These are phyloP conservation scores for Onthophagus taurus DNA, from an alignment of 1,140 invertebrate genomes.

Conservation along the genomic window DNA sequence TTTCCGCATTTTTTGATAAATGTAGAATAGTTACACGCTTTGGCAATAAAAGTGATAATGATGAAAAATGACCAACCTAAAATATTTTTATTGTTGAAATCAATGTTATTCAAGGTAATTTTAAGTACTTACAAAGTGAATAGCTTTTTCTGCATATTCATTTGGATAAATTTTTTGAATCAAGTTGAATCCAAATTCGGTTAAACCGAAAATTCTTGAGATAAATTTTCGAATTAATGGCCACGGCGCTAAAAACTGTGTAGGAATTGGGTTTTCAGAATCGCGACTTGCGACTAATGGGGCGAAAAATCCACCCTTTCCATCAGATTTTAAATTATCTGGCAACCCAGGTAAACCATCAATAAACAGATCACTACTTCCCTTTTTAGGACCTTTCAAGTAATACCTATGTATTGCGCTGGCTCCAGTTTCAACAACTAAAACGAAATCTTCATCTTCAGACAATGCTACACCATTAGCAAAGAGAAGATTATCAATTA, in stretches of 20 bases:
- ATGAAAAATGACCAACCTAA: constrained; percentile 44
- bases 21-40: constrained; percentile 45
- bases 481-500: constrained; percentile 63
- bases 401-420: constrained; percentile 57
- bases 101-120: constrained; percentile 1
- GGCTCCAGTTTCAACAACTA: constrained; percentile 55
- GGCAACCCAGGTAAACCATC: constrained; percentile 69
- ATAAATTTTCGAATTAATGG: constrained; percentile 53
- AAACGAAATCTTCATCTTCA: constrained; percentile 60
- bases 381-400: constrained; percentile 61
- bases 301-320: constrained; percentile 57
- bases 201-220: constrained; percentile 41
- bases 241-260: constrained; percentile 43
- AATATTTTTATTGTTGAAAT: constrained; percentile 21
- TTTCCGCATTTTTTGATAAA: constrained; percentile 55
- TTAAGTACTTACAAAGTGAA: constrained; percentile 45
- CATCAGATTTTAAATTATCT: constrained; percentile 66
- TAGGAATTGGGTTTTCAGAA: constrained; percentile 40
- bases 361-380: constrained; percentile 62
- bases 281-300: constrained; percentile 45
- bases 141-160: constrained; percentile 42
- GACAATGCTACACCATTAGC: constrained; percentile 74
- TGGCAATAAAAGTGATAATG: constrained; percentile 14
- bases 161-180: constrained; percentile 50
- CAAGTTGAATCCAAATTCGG: constrained; percentile 50